These are phyloP conservation scores for Heterotis niloticus DNA, from an alignment of 2,113 vertebrate species.

Conservation along the genomic window DNA sequence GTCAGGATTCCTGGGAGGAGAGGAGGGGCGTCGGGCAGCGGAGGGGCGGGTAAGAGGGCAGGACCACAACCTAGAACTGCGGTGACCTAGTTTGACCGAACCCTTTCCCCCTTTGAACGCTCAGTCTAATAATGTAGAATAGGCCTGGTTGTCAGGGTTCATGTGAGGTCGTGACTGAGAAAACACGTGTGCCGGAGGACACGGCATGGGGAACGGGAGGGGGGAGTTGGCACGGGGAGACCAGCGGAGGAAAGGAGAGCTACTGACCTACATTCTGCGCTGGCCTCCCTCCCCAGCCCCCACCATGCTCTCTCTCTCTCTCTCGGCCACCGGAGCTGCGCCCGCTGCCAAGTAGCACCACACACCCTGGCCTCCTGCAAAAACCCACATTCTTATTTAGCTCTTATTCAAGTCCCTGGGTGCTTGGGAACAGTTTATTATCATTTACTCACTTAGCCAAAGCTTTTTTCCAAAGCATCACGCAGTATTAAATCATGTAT, in stretches of 20 bases:
- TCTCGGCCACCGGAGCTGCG: not conserved
- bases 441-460: too few species aligned
- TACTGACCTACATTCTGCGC: slow-evolving; percentile 63
- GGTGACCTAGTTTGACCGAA: slow-evolving; percentile 29
- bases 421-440: too few species aligned
- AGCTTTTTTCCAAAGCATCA: too few species aligned
- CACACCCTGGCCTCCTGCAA: too few species aligned
- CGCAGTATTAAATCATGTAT: too few species aligned
- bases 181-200: slow-evolving; percentile 40
- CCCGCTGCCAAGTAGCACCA: too few species aligned
- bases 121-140: slow-evolving; percentile 31
- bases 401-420: too few species aligned
- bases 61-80: slow-evolving; percentile 24
- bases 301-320: slow-evolving; percentile 14
- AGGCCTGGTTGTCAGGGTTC: slow-evolving; percentile 46
- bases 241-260: slow-evolving; percentile 39
- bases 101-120: slow-evolving; percentile 11
- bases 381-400: too few species aligned
- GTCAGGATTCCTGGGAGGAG: slow-evolving; percentile 51
- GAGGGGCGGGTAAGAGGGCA: slow-evolving; percentile 29
- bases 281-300: slow-evolving; percentile 18
- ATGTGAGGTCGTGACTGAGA: slow-evolving; percentile 44
- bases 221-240: slow-evolving; percentile 1
- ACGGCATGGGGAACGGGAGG: slow-evolving; percentile 5
- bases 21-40: slow-evolving; percentile 4